These are phyloP conservation scores for Protonemura montana DNA, from an alignment of 2,888 invertebrate species.

Conservation along the genomic window DNA sequence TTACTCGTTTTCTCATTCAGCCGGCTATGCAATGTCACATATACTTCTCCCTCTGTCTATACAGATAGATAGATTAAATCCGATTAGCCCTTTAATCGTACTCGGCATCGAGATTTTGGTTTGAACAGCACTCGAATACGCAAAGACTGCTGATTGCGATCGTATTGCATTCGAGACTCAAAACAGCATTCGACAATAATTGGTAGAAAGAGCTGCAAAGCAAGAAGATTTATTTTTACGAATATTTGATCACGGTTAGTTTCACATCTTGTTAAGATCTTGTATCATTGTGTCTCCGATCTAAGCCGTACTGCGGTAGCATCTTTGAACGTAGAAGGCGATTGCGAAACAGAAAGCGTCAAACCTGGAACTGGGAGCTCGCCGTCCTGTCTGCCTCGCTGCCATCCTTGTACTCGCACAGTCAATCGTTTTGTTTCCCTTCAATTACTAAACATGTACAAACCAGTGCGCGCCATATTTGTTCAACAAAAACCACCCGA, in stretches of 20 bases:
- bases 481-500: constrained; percentile 13
- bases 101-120: too few relatives aligned
- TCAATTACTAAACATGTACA: constrained; percentile 18
- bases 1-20: too few relatives aligned
- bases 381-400: not conserved
- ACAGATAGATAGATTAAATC: too few relatives aligned
- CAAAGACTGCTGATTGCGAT: not conserved
- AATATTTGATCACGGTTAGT: constrained; percentile 20
- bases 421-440: constrained; percentile 12
- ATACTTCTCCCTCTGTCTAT: too few relatives aligned
- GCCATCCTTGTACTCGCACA: constrained; percentile 14
- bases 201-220: not conserved
- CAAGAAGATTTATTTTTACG: constrained; percentile 21
- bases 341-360: too few relatives aligned
- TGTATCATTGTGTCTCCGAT: constrained; percentile 12
- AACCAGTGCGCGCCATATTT: not conserved
- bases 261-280: not conserved
- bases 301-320: too few relatives aligned
- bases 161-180: not conserved
- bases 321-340: too few relatives aligned
- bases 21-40: too few relatives aligned
- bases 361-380: too few relatives aligned
- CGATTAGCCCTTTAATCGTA: too few relatives aligned
- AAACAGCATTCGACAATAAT: not conserved
- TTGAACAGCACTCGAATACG: too few relatives aligned